Evolutionary conservation across 2,113 vertebrate genomes (phyloP), one percentile per base, ranked within the genome.

Genomic region (Erythrocebus patas): DNA sequence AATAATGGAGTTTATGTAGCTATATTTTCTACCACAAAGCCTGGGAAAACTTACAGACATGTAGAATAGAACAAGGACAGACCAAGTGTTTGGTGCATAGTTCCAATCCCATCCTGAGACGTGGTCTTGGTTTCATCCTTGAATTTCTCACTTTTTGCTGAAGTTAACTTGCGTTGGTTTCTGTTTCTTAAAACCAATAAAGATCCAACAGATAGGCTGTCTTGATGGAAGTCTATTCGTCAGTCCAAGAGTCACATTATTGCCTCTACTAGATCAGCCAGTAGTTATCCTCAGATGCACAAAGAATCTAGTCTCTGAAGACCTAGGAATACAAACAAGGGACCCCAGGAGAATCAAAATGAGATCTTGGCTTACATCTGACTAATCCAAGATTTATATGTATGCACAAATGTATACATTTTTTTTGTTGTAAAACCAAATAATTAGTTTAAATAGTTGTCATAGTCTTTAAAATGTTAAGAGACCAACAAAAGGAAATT

Each of bases 151-250:
- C 14, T 93, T 95, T 92, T 75, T 76, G 50, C 23, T 70, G 76
- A 88, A 79, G 50, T 57, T 89, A 81, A 55, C 18, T 79, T 90
- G 66, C 64, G 1, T 45, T 93, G 25, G 52, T 91, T 96, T 83
- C 86, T 90, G 12, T 55, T 96, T 93, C 82, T 93, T 83, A 40
- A 93, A 95, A 87, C 52, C 32, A 78, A 61, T 73, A 93, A 64
- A 81, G 45, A 89, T 32, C 43, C 27, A 70, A 93, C 30, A 91
- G 66, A 75, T 4, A 91, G n/a, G 20, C 8, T 61, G 27, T 91
- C 16, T 50, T 40, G 59, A 66, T 45, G 30, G 82, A 83, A 84
- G 82, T 57, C 17, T 73, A 38, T 3, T 52, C 38, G 3, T n/a
- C 45, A 73, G 55, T 81, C 25, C n/a, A 45, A 43, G 8, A 78